Evolutionary conservation across 2,888 invertebrate genomes (phyloP).

Genomic region (Gasteruption jaculator): DNA sequence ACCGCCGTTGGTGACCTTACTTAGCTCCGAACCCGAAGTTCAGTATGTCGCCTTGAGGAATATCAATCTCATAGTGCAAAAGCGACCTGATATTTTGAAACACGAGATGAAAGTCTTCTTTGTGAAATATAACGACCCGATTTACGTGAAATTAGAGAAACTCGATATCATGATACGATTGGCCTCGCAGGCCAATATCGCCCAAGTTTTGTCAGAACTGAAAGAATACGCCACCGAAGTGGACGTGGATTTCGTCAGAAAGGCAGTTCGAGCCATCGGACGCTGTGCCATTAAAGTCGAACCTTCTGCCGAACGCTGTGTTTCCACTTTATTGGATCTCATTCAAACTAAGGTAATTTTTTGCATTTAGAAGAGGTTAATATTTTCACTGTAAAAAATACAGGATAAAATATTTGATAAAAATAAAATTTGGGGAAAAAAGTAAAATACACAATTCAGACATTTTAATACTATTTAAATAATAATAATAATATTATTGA

Average conservation of each 20-base stretch:
- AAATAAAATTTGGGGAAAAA: too few relatives aligned
- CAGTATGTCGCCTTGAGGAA: conserved; percentile 98
- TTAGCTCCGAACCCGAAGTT: conserved; percentile 98
- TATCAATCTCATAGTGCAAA: conserved; percentile 98
- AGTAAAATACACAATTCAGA: too few relatives aligned
- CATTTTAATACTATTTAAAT: neutral
- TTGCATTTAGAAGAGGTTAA: too few relatives aligned
- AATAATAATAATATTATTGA: too few relatives aligned
- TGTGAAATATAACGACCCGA: conserved; percentile 99
- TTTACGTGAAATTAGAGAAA: conserved; percentile 98
- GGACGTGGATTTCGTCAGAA: conserved; percentile 98
- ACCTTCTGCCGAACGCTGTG: conserved; percentile 96
- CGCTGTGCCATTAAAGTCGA: conserved; percentile 98
- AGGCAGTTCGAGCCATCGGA: conserved; percentile 97
- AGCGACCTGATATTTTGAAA: conserved; percentile 95
- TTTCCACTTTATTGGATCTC: conserved; percentile 92
- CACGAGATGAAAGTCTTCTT: conserved; percentile 99
- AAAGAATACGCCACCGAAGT: conserved; percentile 99
- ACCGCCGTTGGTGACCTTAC: conserved; percentile 95
- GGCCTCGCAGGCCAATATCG: conserved; percentile 96
- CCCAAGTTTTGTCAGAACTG: conserved; percentile 94
- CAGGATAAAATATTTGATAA: neutral
- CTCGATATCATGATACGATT: conserved; percentile 98
- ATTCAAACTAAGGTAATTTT: conserved; percentile 92
- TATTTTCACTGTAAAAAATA: neutral